Percentiles rank a stretch among this genome's conserved stretches.
These are phyloP conservation scores for Galeopsomyia nigrocyanea DNA, from an alignment of 2,888 invertebrate species.

Conservation along the genomic window DNA sequence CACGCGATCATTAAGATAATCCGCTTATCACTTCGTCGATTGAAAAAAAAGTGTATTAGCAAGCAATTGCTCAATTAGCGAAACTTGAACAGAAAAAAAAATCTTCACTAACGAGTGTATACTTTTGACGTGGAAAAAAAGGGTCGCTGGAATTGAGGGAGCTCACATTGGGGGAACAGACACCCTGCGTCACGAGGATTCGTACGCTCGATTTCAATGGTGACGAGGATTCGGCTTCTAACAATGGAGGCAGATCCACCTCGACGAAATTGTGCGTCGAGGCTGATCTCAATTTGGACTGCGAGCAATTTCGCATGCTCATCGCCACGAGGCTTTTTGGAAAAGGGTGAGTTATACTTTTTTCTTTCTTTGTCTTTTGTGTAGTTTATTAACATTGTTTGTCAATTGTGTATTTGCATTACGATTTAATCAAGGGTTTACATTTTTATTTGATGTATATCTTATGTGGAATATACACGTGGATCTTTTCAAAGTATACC, in stretches of 20 bases:
- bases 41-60: background rate
- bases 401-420: no score
- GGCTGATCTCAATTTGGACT: conserved; percentile 68
- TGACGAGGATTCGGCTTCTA: conserved; percentile 52
- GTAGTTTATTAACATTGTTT: no score
- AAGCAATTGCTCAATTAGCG: conserved; percentile 4
- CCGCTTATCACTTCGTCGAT: background rate
- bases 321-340: conserved; percentile 68
- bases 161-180: conserved; percentile 69
- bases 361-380: background rate
- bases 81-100: background rate
- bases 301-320: conserved; percentile 71
- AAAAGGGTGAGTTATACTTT: conserved; percentile 66
- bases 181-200: conserved; percentile 63
- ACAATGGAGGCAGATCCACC: conserved; percentile 20
- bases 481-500: no score
- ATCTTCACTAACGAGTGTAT: background rate
- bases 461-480: no score
- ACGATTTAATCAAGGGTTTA: no score
- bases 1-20: no score
- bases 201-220: conserved; percentile 61
- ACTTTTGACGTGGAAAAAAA: conserved; percentile 47
- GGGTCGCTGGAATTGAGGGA: conserved; percentile 69
- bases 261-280: conserved; percentile 68
- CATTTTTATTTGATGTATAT: no score